These are phyloP conservation scores for Odontomachus brunneus DNA, from an alignment of 1,140 invertebrate species.

Conservation along the genomic window DNA sequence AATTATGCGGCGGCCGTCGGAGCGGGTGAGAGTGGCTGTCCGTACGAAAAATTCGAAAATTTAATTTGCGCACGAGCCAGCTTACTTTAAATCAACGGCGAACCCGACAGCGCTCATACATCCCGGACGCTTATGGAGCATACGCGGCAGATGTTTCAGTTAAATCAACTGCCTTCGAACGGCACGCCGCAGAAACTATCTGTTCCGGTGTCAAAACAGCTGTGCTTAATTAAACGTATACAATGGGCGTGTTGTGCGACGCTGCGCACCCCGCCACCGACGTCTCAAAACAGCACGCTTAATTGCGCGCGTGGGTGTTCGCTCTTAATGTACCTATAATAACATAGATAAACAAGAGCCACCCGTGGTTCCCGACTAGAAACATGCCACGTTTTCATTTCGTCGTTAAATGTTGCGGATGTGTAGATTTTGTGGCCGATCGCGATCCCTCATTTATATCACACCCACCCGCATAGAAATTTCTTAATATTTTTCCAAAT, in stretches of 20 bases:
- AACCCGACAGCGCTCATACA: slow-evolving; percentile 63
- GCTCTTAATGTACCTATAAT: slow-evolving; percentile 45
- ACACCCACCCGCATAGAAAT: too few relatives aligned
- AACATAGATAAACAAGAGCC: slow-evolving; percentile 21
- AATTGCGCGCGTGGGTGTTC: slow-evolving; percentile 49
- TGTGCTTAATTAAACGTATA: slow-evolving; percentile 82
- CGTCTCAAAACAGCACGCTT: slow-evolving; percentile 64
- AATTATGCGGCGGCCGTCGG: slow-evolving; percentile 33
- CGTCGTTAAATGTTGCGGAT: background rate
- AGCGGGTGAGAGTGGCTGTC: slow-evolving; percentile 12
- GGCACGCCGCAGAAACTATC: slow-evolving; percentile 76
- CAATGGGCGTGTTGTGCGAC: slow-evolving; percentile 66
- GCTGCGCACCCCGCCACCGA: background rate
- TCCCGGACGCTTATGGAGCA: slow-evolving; percentile 75
- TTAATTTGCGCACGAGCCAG: slow-evolving; percentile 61
- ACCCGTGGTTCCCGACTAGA: background rate
- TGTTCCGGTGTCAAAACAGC: slow-evolving; percentile 82
- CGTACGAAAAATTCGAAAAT: slow-evolving; percentile 48
- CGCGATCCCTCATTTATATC: too few relatives aligned
- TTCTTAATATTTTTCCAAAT: too few relatives aligned
- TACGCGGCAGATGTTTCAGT: slow-evolving; percentile 81
- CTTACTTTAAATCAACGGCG: slow-evolving; percentile 74
- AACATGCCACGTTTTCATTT: slow-evolving; percentile 4
- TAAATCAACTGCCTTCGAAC: slow-evolving; percentile 83
- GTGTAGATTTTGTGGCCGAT: too few relatives aligned